Conservation (phyloP, 2,797 vertebrate species). For the Pseudochaenichthys georgianus region DNA sequence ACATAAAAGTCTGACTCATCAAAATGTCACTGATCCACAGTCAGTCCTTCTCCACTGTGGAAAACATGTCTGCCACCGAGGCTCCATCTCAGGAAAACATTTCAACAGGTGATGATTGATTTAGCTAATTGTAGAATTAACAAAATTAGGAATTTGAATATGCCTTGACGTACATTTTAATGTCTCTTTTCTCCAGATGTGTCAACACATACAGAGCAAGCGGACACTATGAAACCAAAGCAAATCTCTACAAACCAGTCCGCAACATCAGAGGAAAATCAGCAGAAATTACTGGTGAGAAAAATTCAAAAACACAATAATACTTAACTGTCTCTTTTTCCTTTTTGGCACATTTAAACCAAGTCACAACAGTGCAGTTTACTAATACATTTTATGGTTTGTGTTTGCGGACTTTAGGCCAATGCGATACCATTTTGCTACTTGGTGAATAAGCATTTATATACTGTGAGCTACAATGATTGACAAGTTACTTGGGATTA, state of each 20-base stretch:
- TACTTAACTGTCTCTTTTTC: not conserved
- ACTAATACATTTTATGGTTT: not conserved
- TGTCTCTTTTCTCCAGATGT: slow-evolving; percentile 53
- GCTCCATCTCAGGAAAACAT: slow-evolving; percentile 43
- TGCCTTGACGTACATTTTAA: not conserved
- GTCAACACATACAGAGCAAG: slow-evolving; percentile 27
- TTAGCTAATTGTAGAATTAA: not conserved
- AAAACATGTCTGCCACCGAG: slow-evolving; percentile 51
- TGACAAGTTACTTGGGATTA: not conserved
- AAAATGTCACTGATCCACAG: slow-evolving; percentile 64
- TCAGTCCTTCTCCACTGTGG: slow-evolving; percentile 56
- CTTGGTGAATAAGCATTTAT: not conserved
- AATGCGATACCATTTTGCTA: not conserved
- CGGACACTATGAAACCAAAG: slow-evolving; percentile 7
- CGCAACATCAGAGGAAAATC: slow-evolving; percentile 49
- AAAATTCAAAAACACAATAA: not conserved
- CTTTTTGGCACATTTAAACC: not conserved
- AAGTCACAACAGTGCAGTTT: not conserved
- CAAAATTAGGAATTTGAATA: not conserved
- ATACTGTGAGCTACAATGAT: not conserved
- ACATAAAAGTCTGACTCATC: slow-evolving; percentile 22
- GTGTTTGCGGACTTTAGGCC: not conserved
- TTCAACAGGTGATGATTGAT: slow-evolving; percentile 65
- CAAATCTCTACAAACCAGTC: slow-evolving; percentile 33
- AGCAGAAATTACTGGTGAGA: slow-evolving; percentile 67